A percentile compares a stretch with the other conserved stretches of the same genome.
phyloP scores from a whole-genome alignment of 2,888 invertebrate genomes.

The Copidosoma aretas region DNA sequence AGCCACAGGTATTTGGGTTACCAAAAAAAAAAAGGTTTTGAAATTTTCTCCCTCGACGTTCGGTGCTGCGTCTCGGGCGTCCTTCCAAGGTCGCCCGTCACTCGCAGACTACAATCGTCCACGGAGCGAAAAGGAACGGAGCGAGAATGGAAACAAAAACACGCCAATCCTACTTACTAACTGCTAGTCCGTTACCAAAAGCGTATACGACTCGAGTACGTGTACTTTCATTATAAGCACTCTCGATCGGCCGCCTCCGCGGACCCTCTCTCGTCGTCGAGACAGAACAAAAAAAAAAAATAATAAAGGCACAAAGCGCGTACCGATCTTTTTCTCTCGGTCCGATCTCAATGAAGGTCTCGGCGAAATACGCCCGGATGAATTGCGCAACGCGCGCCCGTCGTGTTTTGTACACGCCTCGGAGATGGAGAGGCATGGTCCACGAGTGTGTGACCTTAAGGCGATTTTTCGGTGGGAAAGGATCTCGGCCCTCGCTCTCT shows the following conservation, averaged over 20 bases:
- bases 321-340: not conserved
- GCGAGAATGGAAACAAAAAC: not conserved
- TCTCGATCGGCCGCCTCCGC: not conserved
- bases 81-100: constrained; percentile 2
- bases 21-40: no score
- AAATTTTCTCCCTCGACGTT: no score
- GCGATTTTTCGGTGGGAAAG: constrained; percentile 8
- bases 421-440: not conserved
- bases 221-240: not conserved
- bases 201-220: not conserved
- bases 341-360: constrained; percentile 20
- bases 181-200: constrained; percentile 20
- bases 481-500: not conserved
- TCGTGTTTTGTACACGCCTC: constrained; percentile 15
- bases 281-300: not conserved
- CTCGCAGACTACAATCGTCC: not conserved
- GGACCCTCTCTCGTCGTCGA: not conserved
- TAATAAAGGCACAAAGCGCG: not conserved
- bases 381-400: constrained; percentile 1
- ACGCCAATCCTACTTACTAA: not conserved
- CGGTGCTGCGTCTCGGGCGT: not conserved
- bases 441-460: not conserved
- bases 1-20: no score
- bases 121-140: not conserved
- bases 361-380: constrained; percentile 10